Evolutionary conservation across 2,888 invertebrate genomes (phyloP).

Genomic region (Zhuqinia jingwanae): DNA sequence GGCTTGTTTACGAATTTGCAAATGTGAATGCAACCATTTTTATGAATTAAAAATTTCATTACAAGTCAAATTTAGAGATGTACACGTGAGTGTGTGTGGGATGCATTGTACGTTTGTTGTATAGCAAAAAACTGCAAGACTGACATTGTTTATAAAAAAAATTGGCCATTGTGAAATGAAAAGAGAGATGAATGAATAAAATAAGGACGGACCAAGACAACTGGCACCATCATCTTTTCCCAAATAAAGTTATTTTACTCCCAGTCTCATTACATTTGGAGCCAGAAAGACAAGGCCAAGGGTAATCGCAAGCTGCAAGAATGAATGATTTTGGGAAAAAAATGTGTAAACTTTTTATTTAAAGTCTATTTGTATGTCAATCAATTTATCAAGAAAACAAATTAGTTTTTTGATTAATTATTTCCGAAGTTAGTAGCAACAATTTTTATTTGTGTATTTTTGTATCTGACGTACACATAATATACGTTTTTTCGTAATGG

Average conservation of each 20-base stretch:
- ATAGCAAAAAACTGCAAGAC: neutral
- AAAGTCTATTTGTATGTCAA: no score
- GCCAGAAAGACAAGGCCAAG: conserved; percentile 42
- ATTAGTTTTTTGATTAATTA: no score
- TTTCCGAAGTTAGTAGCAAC: no score
- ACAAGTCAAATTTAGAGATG: neutral
- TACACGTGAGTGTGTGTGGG: conserved; percentile 11
- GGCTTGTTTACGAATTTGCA: neutral
- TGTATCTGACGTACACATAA: no score
- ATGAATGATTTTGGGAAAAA: neutral
- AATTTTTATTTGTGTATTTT: no score
- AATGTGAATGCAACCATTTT: neutral
- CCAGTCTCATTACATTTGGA: conserved; percentile 50
- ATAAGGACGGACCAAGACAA: conserved; percentile 3
- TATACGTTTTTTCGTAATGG: no score
- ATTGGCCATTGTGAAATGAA: conserved; percentile 26
- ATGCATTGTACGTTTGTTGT: neutral
- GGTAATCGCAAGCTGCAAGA: neutral
- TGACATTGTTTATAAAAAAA: conserved; percentile 34
- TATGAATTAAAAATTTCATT: conserved; percentile 9
- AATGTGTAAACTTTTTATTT: neutral
- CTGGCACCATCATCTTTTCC: conserved; percentile 17
- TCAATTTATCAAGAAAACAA: no score
- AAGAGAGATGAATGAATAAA: neutral
- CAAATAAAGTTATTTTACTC: conserved; percentile 57